Conservation (phyloP, 1,140 invertebrate species). For the Diachasmimorpha longicaudata region DNA sequence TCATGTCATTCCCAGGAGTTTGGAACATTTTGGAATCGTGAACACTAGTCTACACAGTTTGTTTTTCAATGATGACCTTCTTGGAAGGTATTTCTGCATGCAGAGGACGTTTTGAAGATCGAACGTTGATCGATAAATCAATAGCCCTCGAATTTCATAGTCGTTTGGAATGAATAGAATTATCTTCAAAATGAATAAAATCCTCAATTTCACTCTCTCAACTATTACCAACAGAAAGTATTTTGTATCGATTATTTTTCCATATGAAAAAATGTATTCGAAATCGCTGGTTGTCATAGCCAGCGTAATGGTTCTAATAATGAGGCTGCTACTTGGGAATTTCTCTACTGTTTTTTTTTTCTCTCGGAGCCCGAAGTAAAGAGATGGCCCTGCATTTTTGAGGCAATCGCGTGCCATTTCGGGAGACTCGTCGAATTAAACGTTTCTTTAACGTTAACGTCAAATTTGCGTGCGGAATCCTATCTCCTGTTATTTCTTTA, state of each 20-base stretch:
- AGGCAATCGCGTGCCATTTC: constrained; percentile 53
- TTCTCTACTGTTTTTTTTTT: neutral
- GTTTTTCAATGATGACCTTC: no score
- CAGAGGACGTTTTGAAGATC: no score
- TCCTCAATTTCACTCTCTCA: no score
- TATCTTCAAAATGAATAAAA: no score
- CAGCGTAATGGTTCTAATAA: constrained; percentile 8
- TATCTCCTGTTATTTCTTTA: constrained; percentile 17
- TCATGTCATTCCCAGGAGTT: no score
- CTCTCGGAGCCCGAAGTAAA: neutral
- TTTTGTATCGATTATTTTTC: neutral
- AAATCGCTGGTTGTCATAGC: constrained; percentile 28
- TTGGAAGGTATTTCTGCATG: no score
- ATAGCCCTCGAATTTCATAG: no score
- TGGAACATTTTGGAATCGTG: no score
- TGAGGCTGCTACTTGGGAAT: neutral
- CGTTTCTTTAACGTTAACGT: constrained; percentile 56
- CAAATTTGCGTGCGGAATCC: constrained; percentile 53
- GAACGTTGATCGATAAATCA: no score
- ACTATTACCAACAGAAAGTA: no score
- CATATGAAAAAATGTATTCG: neutral
- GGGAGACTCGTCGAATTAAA: constrained; percentile 54
- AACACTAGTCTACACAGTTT: no score
- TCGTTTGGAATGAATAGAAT: no score
- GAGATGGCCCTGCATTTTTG: constrained; percentile 22